phyloP scores from a whole-genome alignment of 2,797 vertebrate species.

The Philypnodon macrostomus region DNA sequence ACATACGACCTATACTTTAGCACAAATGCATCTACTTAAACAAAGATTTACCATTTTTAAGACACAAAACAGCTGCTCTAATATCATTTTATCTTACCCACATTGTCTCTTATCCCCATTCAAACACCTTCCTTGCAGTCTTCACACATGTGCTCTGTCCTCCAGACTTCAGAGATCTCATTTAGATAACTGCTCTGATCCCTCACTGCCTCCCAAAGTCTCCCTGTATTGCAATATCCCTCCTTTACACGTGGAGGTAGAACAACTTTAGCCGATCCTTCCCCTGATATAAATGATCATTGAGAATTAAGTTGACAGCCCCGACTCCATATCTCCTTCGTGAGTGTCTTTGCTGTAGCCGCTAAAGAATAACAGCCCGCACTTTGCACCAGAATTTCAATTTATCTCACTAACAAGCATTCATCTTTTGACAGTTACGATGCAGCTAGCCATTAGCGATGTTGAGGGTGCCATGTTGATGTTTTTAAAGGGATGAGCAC shows the following conservation, averaged over 20 bases:
- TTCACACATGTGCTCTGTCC: constrained; percentile 30
- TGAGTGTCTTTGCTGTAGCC: constrained; percentile 2
- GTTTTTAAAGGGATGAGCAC: constrained; percentile 27
- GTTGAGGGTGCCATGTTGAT: constrained; percentile 18
- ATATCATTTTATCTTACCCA: constrained; percentile 2
- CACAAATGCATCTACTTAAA: background rate
- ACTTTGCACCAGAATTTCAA: constrained; percentile 17
- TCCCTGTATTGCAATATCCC: constrained; percentile 32
- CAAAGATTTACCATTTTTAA: background rate
- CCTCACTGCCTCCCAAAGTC: constrained; percentile 34
- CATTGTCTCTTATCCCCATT: constrained; percentile 4
- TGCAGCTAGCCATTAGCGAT: constrained; percentile 21
- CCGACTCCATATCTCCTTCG: constrained; percentile 9
- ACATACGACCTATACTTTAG: background rate
- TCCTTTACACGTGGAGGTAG: constrained; percentile 39
- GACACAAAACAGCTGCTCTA: background rate
- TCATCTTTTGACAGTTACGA: constrained; percentile 23
- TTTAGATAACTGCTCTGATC: constrained; percentile 58
- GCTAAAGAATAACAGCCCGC: constrained; percentile 11
- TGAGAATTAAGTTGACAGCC: constrained; percentile 8
- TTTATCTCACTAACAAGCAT: constrained; percentile 31
- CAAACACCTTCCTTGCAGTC: constrained; percentile 2
- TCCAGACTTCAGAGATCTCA: constrained; percentile 58
- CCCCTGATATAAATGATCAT: constrained; percentile 27
- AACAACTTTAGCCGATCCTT: constrained; percentile 38